Evolutionary conservation across 2,888 invertebrate species (phyloP).

Genomic region (Imbricaverruca yamaguchii): DNA sequence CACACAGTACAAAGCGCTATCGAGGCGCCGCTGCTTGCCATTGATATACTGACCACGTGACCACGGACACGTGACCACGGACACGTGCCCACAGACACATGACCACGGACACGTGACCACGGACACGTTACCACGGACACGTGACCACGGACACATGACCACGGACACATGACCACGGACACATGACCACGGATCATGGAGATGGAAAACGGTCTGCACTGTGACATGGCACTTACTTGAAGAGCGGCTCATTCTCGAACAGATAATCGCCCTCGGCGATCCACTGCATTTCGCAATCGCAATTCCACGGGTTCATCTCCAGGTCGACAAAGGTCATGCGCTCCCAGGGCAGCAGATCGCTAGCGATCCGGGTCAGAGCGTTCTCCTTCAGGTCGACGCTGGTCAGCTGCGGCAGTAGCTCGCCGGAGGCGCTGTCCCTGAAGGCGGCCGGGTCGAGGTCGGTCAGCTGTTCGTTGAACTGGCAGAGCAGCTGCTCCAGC

Average conservation of each 20-base stretch:
- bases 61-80: too few species aligned
- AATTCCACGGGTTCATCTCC: conserved; percentile 6
- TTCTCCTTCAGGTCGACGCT: conserved; percentile 3
- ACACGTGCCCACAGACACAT: too few species aligned
- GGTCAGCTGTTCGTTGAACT: conserved; percentile 1
- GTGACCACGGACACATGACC: too few species aligned
- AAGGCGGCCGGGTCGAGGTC: background rate
- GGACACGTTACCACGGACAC: too few species aligned
- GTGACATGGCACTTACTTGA: background rate
- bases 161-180: too few species aligned
- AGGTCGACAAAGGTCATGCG: background rate
- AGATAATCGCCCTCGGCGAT: background rate
- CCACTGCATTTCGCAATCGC: background rate
- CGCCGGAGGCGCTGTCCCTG: background rate
- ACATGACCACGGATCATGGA: too few species aligned
- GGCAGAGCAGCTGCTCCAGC: conserved; percentile 1
- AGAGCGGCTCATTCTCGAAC: background rate
- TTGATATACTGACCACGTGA: too few species aligned
- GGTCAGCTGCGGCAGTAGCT: background rate
- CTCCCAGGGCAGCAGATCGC: background rate
- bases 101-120: too few species aligned
- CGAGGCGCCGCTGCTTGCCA: too few species aligned
- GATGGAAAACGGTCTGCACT: too few species aligned
- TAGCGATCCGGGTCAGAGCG: background rate
- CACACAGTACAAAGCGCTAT: too few species aligned